These are phyloP conservation scores for Rhabdophis nuchalis DNA, from an alignment of 2,797 vertebrate species.

Conservation along the genomic window DNA sequence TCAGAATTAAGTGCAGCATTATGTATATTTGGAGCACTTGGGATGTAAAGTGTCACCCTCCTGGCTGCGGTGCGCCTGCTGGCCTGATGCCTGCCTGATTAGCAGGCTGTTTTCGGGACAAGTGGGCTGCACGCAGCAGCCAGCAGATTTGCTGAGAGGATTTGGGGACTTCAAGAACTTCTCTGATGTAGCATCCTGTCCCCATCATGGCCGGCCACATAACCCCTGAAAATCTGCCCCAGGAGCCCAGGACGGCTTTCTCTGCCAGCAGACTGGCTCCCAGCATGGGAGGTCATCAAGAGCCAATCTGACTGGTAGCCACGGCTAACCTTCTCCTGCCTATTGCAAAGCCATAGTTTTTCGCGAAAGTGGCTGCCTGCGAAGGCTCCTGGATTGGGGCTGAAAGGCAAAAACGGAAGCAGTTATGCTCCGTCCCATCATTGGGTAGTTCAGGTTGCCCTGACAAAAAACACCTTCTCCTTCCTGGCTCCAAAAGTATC, in stretches of 20 bases:
- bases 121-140: background rate
- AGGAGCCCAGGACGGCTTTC: background rate
- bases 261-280: background rate
- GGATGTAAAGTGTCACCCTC: constrained; percentile 12
- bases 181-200: background rate
- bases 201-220: background rate
- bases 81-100: constrained; percentile 53
- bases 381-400: too few relatives aligned
- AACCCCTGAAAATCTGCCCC: background rate
- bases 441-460: too few relatives aligned
- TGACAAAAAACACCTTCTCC: too few relatives aligned
- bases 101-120: constrained; percentile 33
- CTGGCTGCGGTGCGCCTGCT: constrained; percentile 14
- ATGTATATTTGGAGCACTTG: constrained; percentile 50
- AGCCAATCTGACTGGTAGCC: background rate
- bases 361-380: too few relatives aligned
- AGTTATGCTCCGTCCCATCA: too few relatives aligned
- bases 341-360: too few relatives aligned
- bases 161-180: background rate
- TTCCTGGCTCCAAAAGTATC: background rate
- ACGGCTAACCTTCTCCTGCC: background rate
- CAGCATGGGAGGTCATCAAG: background rate
- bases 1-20: constrained; percentile 41
- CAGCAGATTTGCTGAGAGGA: constrained; percentile 10
- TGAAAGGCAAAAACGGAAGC: too few relatives aligned